Evolutionary conservation across 1,140 invertebrate genomes (phyloP).

Genomic region (Listronotus oregonensis): DNA sequence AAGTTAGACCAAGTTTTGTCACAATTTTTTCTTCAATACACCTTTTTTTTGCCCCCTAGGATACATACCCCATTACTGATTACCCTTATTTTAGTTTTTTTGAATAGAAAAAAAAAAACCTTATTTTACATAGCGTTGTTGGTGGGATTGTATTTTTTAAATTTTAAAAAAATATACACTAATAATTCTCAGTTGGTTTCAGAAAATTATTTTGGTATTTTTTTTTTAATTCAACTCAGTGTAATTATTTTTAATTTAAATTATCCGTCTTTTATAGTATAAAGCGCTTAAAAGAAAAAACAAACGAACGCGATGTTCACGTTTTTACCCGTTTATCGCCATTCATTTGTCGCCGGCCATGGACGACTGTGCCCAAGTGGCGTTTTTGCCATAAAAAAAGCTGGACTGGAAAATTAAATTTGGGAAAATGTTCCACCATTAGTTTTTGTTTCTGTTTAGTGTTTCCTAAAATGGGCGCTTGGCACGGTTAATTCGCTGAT

Average conservation of each 20-base stretch:
- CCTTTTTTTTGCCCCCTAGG: too few species aligned
- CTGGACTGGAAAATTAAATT: slow-evolving; percentile 55
- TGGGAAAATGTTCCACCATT: slow-evolving; percentile 53
- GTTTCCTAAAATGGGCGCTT: slow-evolving; percentile 22
- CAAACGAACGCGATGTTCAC: slow-evolving; percentile 28
- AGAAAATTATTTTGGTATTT: too few species aligned
- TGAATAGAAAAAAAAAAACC: too few species aligned
- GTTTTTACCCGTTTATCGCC: slow-evolving; percentile 42
- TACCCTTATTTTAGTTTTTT: too few species aligned
- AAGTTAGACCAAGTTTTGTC: too few species aligned
- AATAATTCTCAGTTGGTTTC: too few species aligned
- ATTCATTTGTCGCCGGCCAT: slow-evolving; percentile 39
- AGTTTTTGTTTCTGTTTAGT: slow-evolving; percentile 53
- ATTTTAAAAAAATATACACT: too few species aligned
- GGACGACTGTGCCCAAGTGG: slow-evolving; percentile 42
- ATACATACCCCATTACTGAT: too few species aligned
- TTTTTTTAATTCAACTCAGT: too few species aligned
- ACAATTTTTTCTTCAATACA: too few species aligned
- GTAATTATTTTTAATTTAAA: slow-evolving; percentile 2
- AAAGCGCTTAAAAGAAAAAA: slow-evolving; percentile 8
- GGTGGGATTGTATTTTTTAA: too few species aligned
- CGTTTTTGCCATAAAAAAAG: slow-evolving; percentile 54
- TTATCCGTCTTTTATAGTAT: slow-evolving; percentile 2
- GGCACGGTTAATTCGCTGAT: slow-evolving; percentile 21
- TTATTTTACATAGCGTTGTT: too few species aligned